Evolutionary conservation across 1,140 invertebrate species (phyloP).

Genomic region (Drosophila nigromelanica): DNA sequence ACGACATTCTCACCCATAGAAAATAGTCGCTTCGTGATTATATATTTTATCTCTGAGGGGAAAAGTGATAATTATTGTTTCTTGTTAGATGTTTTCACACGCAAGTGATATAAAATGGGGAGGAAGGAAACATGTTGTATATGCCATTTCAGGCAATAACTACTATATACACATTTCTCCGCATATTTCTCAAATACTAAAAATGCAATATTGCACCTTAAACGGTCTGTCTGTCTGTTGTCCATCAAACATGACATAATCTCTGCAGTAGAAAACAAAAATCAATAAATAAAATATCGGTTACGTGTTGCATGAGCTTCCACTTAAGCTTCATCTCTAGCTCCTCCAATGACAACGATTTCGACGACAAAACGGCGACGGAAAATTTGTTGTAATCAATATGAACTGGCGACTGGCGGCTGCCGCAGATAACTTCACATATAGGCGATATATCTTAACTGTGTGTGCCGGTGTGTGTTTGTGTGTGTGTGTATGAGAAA

Average conservation of each 20-base stretch:
- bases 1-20: no score
- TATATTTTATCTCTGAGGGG: no score
- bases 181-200: neutral
- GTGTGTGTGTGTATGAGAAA: constrained; percentile 53
- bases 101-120: neutral
- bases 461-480: constrained; percentile 19
- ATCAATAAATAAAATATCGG: constrained; percentile 34
- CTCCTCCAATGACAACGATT: constrained; percentile 23
- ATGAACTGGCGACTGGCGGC: constrained; percentile 77
- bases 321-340: constrained; percentile 27
- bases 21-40: no score
- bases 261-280: neutral
- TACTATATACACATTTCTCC: neutral
- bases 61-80: neutral
- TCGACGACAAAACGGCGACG: constrained; percentile 67
- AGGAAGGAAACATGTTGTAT: neutral
- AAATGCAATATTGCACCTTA: constrained; percentile 16
- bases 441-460: constrained; percentile 38
- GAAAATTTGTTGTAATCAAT: constrained; percentile 81
- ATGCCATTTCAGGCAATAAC: neutral
- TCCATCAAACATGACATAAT: constrained; percentile 15
- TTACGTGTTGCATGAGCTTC: constrained; percentile 36
- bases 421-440: constrained; percentile 72
- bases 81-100: neutral
- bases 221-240: neutral